Base-by-base conservation (phyloP, 1,140 invertebrate genomes). In the Drosophila nasuta region DNA sequence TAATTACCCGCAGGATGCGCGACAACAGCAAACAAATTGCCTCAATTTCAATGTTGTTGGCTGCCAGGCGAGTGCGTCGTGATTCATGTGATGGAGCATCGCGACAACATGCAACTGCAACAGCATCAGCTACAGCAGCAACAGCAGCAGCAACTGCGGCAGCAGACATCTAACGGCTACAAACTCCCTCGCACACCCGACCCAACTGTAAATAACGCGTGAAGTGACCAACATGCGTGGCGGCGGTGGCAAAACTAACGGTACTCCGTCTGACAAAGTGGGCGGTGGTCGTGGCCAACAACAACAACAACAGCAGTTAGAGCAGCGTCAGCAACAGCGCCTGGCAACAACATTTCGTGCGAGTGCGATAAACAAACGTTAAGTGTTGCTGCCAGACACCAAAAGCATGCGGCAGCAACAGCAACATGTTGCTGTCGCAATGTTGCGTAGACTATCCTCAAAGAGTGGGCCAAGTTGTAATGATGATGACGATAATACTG, bases 1-100 rank as follows among this genome's bases (percentile, higher is more conserved):
- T 89, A 89, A 89, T 89, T 90, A 89, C 86, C 86, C 86, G 86
- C 86, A 90, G 86, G 86, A 90, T 90, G 86, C 86, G 86, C 86
- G 86, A 90, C 86, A 91, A 87, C 87, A 88, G 83, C 83, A 90
- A 89, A 90, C 87, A 90, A 90, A 90, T 90, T 90, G 87, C 87
- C 87, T 89, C 85, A 89, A 89, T 89, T 89, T 89, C 86, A 89
- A 89, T 89, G 85, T 89, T 89, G 81, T 75, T 88, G 75, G 52
- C 75, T 75, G 75, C 71, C 73, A 75, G 73, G 73, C 73, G 64
- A 78, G 71, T 67, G 75, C 85, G 86, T 89, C 85, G 85, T 88
- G 85, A 88, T 88, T 88, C 85, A 88, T 88, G 81, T 83, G 85
- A 81, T 82, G 83, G 79, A 89, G 83, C 67, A 81, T 71, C 70